Base-by-base conservation (phyloP, 2,113 vertebrate genomes). In the Ascaphus truei region DNA sequence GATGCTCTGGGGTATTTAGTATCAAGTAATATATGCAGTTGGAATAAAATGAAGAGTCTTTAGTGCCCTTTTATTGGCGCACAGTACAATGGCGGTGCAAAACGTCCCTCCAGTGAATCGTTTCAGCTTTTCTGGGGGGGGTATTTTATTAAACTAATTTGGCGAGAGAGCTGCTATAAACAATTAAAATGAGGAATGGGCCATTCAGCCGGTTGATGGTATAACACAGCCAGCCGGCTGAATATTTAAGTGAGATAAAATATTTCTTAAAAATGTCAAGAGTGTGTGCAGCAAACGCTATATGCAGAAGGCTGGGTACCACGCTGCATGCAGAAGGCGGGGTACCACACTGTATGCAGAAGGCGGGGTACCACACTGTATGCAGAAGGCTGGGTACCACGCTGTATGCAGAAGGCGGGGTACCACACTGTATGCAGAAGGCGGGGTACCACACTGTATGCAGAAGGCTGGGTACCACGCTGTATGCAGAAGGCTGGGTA, bases 231-330 rank as follows among this genome's bases (percentile, higher is more conserved):
- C 71, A 79, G 74, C 62, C 67, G 72, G 73, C 62, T 80, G 66
- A 47, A 80, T 79, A 79, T 79, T 68, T 61, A 61, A 72, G 45
- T 20, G 71, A 62, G 59, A 61, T n/a, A 30, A 11, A 45, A 67
- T 72, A 75, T 52, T 55, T 66, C 26, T 45, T 43, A 22, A 55
- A 68, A 48, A 68, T 76, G 20, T 22, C 72, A 62, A 61, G 15
- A 33, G 71, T 59, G 77, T 66, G 51, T 34, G 25, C 4, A 52
- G 41, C 37, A 62, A 1, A 52, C 16, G n/a, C 11, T n/a, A n/a
- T 2, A 36, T 12, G 15, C 47, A 27, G 8, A 16, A n/a, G 23
- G 13, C 18, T n/a, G 3, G 11, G 8, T 13, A 13, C 15, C 41
- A 29, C 26, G 2, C 23, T n/a, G n/a, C n/a, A n/a, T n/a, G n/a